These are phyloP conservation scores for Cuculus canorus DNA, from an alignment of 2,797 vertebrate species.

Conservation along the genomic window DNA sequence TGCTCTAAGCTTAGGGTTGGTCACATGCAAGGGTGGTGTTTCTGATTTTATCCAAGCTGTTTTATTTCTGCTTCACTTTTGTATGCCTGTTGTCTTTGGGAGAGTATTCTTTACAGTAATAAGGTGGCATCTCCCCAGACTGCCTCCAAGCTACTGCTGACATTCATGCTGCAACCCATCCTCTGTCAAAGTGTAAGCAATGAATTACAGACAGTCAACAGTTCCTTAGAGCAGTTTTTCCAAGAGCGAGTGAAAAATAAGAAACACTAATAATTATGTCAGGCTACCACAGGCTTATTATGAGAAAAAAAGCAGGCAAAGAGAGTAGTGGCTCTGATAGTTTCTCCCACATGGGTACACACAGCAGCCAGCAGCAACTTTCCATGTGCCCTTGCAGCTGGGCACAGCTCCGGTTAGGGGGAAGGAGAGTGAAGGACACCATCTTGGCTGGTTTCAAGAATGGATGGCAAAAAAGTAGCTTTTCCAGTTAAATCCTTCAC, in stretches of 20 bases:
- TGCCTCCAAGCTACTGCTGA: conserved; percentile 9
- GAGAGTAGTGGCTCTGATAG: background rate
- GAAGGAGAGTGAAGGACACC: background rate
- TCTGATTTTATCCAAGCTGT: conserved; percentile 34
- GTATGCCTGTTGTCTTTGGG: conserved; percentile 5
- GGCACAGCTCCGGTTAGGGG: background rate
- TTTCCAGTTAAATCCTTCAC: background rate
- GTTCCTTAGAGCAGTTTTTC: conserved; percentile 1
- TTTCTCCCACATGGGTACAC: background rate
- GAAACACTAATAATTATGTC: background rate
- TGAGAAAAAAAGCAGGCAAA: background rate
- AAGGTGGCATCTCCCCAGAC: conserved; percentile 39
- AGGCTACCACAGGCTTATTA: background rate
- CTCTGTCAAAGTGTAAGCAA: background rate
- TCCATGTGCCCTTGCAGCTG: background rate
- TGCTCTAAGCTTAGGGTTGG: conserved; percentile 1
- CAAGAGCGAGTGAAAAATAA: conserved; percentile 5
- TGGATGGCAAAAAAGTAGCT: background rate
- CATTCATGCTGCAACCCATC: conserved; percentile 51
- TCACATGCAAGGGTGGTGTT: background rate
- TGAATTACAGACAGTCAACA: conserved; percentile 14
- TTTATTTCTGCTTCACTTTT: conserved; percentile 6
- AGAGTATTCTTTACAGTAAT: conserved; percentile 10
- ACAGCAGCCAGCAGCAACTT: background rate
- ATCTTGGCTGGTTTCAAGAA: background rate